Percentiles rank a stretch among this genome's conserved stretches.
These are phyloP conservation scores for Sceliomorpha sp. DNA, from an alignment of 2,888 invertebrate genomes.

Conservation along the genomic window DNA sequence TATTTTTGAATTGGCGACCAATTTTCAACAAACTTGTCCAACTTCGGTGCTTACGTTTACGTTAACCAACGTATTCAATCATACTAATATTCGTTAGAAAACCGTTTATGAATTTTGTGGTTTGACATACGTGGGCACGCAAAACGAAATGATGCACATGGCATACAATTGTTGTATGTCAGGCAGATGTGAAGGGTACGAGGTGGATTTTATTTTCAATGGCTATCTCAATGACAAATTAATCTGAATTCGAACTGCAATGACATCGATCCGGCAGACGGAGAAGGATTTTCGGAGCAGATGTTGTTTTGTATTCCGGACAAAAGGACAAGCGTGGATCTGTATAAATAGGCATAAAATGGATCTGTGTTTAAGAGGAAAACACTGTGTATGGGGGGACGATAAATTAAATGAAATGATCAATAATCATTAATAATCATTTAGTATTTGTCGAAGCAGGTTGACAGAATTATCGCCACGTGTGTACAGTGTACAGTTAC, in stretches of 20 bases:
- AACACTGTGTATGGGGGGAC: too few relatives aligned
- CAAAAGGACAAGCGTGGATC: conserved; percentile 42
- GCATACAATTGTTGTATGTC: conserved; percentile 46
- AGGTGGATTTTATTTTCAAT: conserved; percentile 51
- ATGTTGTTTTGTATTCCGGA: conserved; percentile 55
- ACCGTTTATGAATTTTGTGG: neutral
- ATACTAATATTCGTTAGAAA: too few relatives aligned
- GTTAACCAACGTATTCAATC: too few relatives aligned
- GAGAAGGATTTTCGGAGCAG: conserved; percentile 52
- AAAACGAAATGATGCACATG: conserved; percentile 26
- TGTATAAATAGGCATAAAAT: conserved; percentile 40
- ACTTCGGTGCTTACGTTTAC: too few relatives aligned
- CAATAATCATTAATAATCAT: conserved; percentile 3
- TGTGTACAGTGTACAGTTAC: too few relatives aligned
- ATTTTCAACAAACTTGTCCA: too few relatives aligned
- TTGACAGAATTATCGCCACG: too few relatives aligned
- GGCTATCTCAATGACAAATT: conserved; percentile 51
- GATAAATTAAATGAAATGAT: too few relatives aligned
- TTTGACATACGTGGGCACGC: conserved; percentile 34
- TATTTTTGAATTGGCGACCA: too few relatives aligned
- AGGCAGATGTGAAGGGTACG: conserved; percentile 57
- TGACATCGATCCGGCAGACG: conserved; percentile 44
- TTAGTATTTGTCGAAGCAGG: too few relatives aligned
- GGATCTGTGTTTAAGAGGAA: conserved; percentile 45
- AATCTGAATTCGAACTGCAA: conserved; percentile 53